These are phyloP conservation scores for Epinephelus malabaricus DNA, from an alignment of 2,797 vertebrate genomes.

Conservation along the genomic window DNA sequence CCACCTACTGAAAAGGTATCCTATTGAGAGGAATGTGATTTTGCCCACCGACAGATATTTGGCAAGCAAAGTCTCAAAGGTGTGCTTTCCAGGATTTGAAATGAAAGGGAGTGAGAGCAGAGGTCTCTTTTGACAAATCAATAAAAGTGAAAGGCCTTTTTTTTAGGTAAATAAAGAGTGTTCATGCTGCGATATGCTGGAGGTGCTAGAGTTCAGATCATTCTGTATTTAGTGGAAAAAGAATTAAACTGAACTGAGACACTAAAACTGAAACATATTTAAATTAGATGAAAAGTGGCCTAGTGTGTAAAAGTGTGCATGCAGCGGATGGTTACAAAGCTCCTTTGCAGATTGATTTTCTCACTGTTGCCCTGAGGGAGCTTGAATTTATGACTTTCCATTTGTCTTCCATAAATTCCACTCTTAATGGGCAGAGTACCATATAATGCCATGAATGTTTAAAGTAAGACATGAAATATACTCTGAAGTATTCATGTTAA, in stretches of 20 bases:
- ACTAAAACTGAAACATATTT: no score
- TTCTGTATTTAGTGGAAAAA: not conserved
- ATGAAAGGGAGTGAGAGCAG: constrained; percentile 23
- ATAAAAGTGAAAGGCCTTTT: constrained; percentile 33
- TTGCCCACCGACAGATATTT: constrained; percentile 33
- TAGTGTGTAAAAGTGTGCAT: no score
- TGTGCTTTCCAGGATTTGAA: constrained; percentile 31
- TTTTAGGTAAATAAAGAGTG: not conserved
- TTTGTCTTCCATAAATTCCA: no score
- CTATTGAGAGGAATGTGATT: constrained; percentile 31
- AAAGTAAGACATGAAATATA: no score
- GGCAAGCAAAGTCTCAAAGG: constrained; percentile 29
- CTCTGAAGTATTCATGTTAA: no score
- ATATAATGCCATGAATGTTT: no score
- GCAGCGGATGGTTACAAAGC: no score
- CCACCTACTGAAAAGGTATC: constrained; percentile 22
- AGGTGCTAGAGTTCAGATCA: not conserved
- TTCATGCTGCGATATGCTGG: not conserved
- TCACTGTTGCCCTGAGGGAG: no score
- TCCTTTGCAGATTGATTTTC: no score
- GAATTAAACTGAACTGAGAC: not conserved
- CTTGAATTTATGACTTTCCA: no score
- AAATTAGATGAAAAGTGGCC: no score
- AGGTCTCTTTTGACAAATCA: constrained; percentile 19
- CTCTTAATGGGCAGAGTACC: no score